These are phyloP conservation scores for Miichthys miiuy DNA, from an alignment of 2,797 vertebrate species.

Conservation along the genomic window DNA sequence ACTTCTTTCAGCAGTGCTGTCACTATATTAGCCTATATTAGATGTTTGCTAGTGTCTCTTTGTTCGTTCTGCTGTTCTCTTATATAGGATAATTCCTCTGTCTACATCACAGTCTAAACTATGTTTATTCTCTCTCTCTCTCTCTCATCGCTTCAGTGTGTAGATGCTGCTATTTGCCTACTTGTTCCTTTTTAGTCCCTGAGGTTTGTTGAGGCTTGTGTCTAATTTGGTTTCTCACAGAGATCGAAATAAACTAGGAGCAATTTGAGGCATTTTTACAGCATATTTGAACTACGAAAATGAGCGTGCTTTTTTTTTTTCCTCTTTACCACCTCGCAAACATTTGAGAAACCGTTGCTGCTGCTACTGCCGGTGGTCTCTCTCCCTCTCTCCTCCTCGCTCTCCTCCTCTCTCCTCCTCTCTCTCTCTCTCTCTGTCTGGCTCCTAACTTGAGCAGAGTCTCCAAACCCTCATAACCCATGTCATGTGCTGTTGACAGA, in stretches of 20 bases:
- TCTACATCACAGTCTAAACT: conserved; percentile 27
- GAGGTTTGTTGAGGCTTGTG: conserved; percentile 68
- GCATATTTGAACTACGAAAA: conserved; percentile 71
- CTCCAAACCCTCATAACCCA: conserved; percentile 22
- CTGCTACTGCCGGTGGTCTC: conserved; percentile 35
- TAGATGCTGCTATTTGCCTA: conserved; percentile 54
- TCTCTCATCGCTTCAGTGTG: conserved; percentile 20
- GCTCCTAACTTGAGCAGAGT: conserved; percentile 11
- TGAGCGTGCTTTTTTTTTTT: conserved; percentile 34
- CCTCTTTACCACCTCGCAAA: conserved; percentile 68
- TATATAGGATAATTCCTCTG: conserved; percentile 15
- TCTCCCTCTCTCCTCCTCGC: neutral
- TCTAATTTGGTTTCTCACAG: conserved; percentile 75
- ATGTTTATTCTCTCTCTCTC: conserved; percentile 23
- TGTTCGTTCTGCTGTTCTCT: conserved; percentile 2
- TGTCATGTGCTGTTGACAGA: conserved; percentile 43
- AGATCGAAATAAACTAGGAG: conserved; percentile 76
- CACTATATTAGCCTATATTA: neutral
- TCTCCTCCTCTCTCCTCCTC: neutral
- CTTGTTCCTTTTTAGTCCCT: conserved; percentile 64
- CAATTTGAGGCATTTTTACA: conserved; percentile 74
- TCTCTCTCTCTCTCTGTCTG: conserved; percentile 9
- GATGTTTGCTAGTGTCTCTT: neutral
- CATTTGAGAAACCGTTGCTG: conserved; percentile 54
- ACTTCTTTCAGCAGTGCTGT: neutral